Conservation (phyloP, 2,888 invertebrate genomes). For the Neoitamus cyanurus region DNA sequence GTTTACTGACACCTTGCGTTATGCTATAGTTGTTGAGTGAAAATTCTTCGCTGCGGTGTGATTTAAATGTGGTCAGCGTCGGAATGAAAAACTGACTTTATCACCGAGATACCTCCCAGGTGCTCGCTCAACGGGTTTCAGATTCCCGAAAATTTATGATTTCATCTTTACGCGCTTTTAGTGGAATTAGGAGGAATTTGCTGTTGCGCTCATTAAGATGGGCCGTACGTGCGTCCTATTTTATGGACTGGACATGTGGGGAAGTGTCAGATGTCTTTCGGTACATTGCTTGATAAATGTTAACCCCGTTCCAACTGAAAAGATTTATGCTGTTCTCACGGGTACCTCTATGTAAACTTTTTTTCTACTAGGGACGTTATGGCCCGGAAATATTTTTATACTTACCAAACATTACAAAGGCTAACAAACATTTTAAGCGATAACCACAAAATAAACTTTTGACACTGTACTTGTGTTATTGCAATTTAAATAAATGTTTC, state of each 20-base stretch:
- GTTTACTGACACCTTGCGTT: constrained; percentile 11
- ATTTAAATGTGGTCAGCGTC: background rate
- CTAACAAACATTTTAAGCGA: too few species aligned
- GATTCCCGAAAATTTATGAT: constrained; percentile 13
- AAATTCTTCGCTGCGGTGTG: background rate
- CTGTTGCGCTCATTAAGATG: background rate
- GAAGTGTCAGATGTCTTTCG: background rate
- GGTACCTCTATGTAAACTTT: background rate
- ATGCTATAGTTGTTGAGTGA: background rate
- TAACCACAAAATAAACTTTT: too few species aligned
- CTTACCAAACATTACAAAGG: too few species aligned
- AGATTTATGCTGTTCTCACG: background rate
- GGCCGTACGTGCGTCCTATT: background rate
- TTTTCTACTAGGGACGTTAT: background rate
- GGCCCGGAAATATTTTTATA: too few species aligned
- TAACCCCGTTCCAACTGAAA: background rate
- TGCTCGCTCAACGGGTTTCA: constrained; percentile 4
- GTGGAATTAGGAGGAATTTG: background rate
- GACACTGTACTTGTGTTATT: too few species aligned
- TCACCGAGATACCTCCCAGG: constrained; percentile 11
- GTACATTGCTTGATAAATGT: background rate
- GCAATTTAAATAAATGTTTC: too few species aligned
- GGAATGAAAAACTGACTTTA: constrained; percentile 6
- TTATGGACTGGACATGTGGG: background rate
- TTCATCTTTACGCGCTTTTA: background rate